Evolutionary conservation across 2,113 vertebrate genomes (phyloP).

Genomic region (Syngnathus floridae): DNA sequence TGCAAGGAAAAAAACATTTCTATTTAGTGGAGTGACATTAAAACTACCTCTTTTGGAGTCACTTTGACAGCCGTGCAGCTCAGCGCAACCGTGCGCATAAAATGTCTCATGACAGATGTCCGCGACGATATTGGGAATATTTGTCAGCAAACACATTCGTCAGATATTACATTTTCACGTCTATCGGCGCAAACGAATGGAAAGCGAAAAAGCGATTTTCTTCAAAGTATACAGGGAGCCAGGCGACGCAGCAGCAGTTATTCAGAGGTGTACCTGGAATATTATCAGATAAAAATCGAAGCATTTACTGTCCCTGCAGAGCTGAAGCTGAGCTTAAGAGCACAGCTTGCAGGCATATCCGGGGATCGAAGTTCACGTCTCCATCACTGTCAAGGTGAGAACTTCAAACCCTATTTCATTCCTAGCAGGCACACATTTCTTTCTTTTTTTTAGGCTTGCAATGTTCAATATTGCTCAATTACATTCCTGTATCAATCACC

Average conservation of each 20-base stretch:
- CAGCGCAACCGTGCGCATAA: conserved; percentile 19
- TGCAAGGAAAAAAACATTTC: conserved; percentile 15
- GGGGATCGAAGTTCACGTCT: conserved; percentile 10
- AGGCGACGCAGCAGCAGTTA: conserved; percentile 30
- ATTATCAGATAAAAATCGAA: conserved; percentile 36
- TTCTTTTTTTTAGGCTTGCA: conserved; percentile 16
- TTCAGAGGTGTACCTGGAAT: conserved; percentile 33
- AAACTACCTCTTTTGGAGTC: conserved; percentile 33
- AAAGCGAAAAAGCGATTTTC: conserved; percentile 30
- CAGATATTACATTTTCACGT: conserved; percentile 43
- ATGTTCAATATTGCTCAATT: conserved; percentile 34
- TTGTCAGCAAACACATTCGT: conserved; percentile 48
- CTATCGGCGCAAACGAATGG: conserved; percentile 17
- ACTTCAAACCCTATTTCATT: conserved; percentile 19
- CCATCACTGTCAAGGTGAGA: conserved; percentile 6
- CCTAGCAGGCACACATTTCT: conserved; percentile 18
- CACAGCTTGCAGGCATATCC: conserved; percentile 10
- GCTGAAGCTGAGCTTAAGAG: conserved; percentile 18
- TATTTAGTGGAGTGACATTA: conserved; percentile 24
- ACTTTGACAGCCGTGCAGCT: conserved; percentile 25
- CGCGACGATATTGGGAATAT: conserved; percentile 39
- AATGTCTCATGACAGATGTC: conserved; percentile 52
- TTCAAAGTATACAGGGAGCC: conserved; percentile 42
- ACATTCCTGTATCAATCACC: conserved; percentile 15
- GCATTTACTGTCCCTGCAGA: conserved; percentile 28